These are phyloP conservation scores for Microcebus ravelobensis DNA, from an alignment of 2,113 vertebrate species.

Conservation along the genomic window DNA sequence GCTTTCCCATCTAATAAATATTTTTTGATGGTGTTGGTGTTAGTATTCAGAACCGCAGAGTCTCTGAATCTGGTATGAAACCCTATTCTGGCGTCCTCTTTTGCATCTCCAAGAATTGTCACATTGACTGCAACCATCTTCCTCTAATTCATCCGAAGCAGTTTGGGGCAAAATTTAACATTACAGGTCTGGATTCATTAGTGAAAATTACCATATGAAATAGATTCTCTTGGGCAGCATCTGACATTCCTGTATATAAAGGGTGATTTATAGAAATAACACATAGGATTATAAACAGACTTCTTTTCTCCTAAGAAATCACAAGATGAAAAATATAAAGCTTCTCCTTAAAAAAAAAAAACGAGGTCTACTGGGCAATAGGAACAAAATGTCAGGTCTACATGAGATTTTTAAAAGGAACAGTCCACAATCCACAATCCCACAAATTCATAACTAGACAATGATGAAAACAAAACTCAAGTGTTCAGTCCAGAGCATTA, in stretches of 20 bases:
- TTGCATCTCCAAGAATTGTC: slow-evolving; percentile 20
- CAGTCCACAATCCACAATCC: too few species aligned
- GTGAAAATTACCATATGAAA: slow-evolving; percentile 54
- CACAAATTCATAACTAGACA: not conserved
- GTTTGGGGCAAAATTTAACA: not conserved
- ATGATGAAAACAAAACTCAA: rapidly evolving
- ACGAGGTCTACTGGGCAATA: too few species aligned
- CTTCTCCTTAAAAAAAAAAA: not conserved
- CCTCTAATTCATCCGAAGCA: not conserved
- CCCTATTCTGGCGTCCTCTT: not conserved
- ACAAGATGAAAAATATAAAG: not conserved
- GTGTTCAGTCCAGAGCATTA: rapidly evolving
- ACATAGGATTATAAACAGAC: slow-evolving; percentile 5
- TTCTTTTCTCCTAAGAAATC: not conserved
- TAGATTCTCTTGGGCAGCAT: not conserved
- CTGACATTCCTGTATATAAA: not conserved
- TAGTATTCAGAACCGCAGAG: slow-evolving; percentile 26
- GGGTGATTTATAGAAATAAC: not conserved
- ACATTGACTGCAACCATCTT: not conserved
- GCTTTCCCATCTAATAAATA: slow-evolving; percentile 24
- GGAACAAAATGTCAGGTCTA: not conserved
- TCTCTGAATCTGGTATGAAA: slow-evolving; percentile 39
- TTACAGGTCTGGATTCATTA: not conserved
- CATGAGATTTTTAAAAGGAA: not conserved
- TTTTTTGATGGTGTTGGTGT: not conserved